Evolutionary conservation across 2,113 vertebrate genomes (phyloP).

Genomic region (Silurus meridionalis): DNA sequence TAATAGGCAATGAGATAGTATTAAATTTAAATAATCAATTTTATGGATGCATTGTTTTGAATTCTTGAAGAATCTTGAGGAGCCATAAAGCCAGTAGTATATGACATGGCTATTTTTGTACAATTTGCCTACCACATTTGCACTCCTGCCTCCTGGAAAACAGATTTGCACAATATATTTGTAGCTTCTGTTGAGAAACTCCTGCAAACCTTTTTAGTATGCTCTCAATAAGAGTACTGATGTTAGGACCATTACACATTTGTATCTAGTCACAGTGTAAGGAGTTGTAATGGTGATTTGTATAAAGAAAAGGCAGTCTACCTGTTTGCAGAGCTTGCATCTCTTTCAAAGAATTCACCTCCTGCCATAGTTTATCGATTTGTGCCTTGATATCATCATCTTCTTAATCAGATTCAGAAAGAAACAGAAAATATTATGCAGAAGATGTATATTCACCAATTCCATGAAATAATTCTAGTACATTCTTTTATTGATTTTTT

Average conservation of each 20-base stretch:
- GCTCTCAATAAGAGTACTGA: neutral
- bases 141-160: neutral
- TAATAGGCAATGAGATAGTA: neutral
- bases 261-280: too few species aligned
- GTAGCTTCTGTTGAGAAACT: neutral
- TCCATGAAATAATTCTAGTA: too few species aligned
- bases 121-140: neutral
- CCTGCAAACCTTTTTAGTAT: neutral
- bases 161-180: neutral
- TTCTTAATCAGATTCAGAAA: constrained; percentile 68
- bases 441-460: neutral
- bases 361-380: constrained; percentile 89
- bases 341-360: constrained; percentile 96
- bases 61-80: neutral
- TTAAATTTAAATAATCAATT: neutral
- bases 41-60: neutral
- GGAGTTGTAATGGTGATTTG: neutral
- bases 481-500: neutral
- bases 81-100: neutral
- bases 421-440: constrained; percentile 21
- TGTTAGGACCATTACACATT: neutral
- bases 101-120: neutral
- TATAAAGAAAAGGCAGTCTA: constrained; percentile 54
- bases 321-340: constrained; percentile 95
- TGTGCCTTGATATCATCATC: constrained; percentile 85